Conservation (phyloP, 2,113 vertebrate species). For the Cettia cetti region DNA sequence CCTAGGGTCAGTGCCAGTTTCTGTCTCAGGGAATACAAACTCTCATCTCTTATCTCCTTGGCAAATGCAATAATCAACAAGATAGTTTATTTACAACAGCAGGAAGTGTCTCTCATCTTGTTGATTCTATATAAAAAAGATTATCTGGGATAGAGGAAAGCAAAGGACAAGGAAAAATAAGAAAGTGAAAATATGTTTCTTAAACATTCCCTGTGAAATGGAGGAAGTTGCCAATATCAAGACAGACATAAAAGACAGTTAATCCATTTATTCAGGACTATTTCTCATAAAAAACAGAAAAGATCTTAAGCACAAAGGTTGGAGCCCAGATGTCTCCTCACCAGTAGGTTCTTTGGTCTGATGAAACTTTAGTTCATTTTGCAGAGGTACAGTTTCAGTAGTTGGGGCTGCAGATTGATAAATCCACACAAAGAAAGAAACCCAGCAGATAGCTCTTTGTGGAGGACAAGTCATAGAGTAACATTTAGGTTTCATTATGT, state of each 20-base stretch:
- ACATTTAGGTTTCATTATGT: not conserved
- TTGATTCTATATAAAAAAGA: not conserved
- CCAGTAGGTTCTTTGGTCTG: not conserved
- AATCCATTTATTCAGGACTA: not conserved
- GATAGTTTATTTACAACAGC: constrained; percentile 2
- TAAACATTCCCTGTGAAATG: not conserved
- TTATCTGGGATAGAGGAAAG: not conserved
- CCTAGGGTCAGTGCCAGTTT: constrained; percentile 19
- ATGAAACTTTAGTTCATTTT: not conserved
- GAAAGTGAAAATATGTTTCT: not conserved
- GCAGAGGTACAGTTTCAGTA: not conserved
- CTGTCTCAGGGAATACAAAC: constrained; percentile 18
- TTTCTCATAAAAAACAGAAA: not conserved
- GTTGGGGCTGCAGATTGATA: not conserved
- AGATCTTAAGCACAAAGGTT: not conserved
- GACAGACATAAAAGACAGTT: not conserved
- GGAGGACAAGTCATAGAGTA: not conserved
- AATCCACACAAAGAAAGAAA: not conserved
- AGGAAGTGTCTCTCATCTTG: not conserved
- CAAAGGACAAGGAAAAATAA: not conserved
- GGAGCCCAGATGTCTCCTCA: not conserved
- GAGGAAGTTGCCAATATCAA: not conserved
- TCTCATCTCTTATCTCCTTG: constrained; percentile 20
- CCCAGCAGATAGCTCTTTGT: accelerated
- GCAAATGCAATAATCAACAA: constrained; percentile 32